Evolutionary conservation across 2,888 invertebrate genomes (phyloP).

Genomic region (Drosophila demipolita): DNA sequence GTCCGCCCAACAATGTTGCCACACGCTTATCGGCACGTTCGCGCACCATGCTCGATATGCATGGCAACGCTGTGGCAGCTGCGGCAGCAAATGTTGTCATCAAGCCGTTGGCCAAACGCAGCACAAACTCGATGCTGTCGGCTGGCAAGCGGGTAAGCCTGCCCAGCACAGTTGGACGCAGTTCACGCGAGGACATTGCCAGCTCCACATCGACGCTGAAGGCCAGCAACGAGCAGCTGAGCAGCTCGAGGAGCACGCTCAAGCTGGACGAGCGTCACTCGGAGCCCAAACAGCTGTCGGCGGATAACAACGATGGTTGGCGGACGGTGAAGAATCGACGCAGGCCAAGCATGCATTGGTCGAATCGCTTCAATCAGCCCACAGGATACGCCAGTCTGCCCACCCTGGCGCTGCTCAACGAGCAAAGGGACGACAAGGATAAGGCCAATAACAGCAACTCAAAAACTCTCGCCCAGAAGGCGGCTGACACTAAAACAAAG

Average conservation of each 20-base stretch:
- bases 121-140: constrained; percentile 23
- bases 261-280: constrained; percentile 74
- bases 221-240: constrained; percentile 83
- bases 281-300: constrained; percentile 81
- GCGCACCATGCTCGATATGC: constrained; percentile 85
- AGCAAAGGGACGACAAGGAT: constrained; percentile 83
- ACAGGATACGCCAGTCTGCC: constrained; percentile 93
- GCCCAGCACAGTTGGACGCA: constrained; percentile 25
- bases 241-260: constrained; percentile 77
- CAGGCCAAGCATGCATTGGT: constrained; percentile 89
- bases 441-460: constrained; percentile 6
- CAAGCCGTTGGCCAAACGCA: constrained; percentile 38
- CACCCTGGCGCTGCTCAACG: constrained; percentile 87
- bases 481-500: constrained; percentile 22
- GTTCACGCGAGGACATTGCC: constrained; percentile 81
- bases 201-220: constrained; percentile 85
- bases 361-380: constrained; percentile 92
- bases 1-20: constrained; percentile 82
- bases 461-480: not conserved
- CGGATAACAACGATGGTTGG: constrained; percentile 90
- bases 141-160: constrained; percentile 31
- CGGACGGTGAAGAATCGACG: constrained; percentile 93
- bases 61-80: constrained; percentile 44
- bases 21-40: constrained; percentile 83
- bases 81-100: constrained; percentile 1